These are phyloP conservation scores for Athene noctua DNA, from an alignment of 2,113 vertebrate species.

Conservation along the genomic window DNA sequence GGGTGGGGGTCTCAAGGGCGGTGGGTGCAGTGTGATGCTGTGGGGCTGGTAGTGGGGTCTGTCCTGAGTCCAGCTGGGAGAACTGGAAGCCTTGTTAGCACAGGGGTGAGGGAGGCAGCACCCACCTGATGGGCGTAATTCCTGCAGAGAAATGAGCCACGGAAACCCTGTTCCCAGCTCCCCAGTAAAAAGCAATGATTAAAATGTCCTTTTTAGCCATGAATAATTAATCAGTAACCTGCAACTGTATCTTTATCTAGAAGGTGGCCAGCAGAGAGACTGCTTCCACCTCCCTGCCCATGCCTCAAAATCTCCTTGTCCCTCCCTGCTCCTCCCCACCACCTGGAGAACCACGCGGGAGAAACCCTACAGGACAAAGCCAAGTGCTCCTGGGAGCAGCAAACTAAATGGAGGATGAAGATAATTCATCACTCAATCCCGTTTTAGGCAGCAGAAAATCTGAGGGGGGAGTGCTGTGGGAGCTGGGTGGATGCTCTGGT, in stretches of 20 bases:
- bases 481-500: not conserved
- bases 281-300: not conserved
- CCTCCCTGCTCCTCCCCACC: not conserved
- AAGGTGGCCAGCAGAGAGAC: not conserved
- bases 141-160: not conserved
- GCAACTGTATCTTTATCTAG: not conserved
- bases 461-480: fast-evolving
- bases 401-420: too few species aligned
- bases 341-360: fast-evolving
- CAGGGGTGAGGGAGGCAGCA: not conserved
- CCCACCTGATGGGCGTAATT: fast-evolving
- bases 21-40: fast-evolving
- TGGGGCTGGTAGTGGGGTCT: not conserved
- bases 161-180: not conserved
- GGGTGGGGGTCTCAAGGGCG: fast-evolving
- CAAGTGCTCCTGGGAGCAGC: not conserved
- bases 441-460: not conserved
- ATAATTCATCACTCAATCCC: not conserved
- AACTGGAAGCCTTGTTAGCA: not conserved
- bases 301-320: not conserved
- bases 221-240: conserved; percentile 44
- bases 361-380: fast-evolving
- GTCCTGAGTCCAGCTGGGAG: not conserved
- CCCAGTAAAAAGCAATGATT: not conserved
- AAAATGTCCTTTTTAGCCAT: not conserved